Base-by-base conservation (phyloP, 2,888 invertebrate genomes). In the Ephialtes manifestator region DNA sequence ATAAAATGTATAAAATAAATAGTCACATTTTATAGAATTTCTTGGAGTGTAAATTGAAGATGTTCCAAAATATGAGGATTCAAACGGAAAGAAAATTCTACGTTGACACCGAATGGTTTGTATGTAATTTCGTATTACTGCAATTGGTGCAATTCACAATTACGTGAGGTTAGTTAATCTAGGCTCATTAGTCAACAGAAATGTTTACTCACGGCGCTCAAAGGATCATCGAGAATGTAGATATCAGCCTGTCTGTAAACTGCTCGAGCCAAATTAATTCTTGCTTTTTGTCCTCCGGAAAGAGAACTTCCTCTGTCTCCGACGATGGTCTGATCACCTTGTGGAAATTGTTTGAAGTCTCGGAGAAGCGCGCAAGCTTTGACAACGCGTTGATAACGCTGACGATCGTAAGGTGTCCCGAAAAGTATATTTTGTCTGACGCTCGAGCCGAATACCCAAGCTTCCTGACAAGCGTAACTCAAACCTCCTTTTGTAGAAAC, bases 381-480 rank as follows among this genome's bases (percentile, higher is more conserved):
- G 2, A 95, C 88, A 1, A 94, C 93, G 2, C 89, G 88, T n/a
- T 91, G 91, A 78, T 96, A 97, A 90, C 96, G 95, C 77, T 95
- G 95, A 71, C 95, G 94, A 84, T 96, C 95, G 91, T 95, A 97
- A 0, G 95, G 94, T 87, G 95, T 94, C 0, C 98, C 98, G 93
- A 98, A 98, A n/a, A 97, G 93, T 89, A 98, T 97, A 94, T 98
- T 98, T 91, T 98, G 97, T 71, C 97, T 95, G 0, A 98, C 95
- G 0, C 97, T 96, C 18, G 96, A 96, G 0, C 96, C 96, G 92
- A 97, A 97, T 0, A 97, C 96, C 98, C 98, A 98, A 8, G 98
- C 96, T 92, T 98, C 97, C 94, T 98, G 98, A 87, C 97, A 95
- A 0, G 97, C 97, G 93, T 98, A 98, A 35, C 97, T 96, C 15